phyloP scores from a whole-genome alignment of 2,113 vertebrate genomes.

The Oncorhynchus kisutch region DNA sequence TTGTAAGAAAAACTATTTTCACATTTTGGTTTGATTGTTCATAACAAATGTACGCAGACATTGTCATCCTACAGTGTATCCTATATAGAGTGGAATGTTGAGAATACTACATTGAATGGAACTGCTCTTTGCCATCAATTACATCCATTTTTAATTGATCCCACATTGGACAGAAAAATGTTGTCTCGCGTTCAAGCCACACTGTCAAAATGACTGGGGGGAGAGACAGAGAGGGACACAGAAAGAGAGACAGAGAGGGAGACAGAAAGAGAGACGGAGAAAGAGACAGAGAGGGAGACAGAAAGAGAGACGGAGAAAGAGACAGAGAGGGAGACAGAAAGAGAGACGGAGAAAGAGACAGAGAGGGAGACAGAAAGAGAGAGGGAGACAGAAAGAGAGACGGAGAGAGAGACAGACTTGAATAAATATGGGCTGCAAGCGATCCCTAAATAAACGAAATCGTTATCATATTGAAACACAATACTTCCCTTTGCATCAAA shows the following conservation, averaged over 20 bases:
- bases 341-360: conserved; percentile 19
- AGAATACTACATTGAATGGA: conserved; percentile 43
- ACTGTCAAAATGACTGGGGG: conserved; percentile 56
- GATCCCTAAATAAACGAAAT: conserved; percentile 32
- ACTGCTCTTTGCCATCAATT: conserved; percentile 59
- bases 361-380: conserved; percentile 1
- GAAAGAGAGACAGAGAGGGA: conserved; percentile 4
- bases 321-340: conserved; percentile 16
- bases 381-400: conserved; percentile 14
- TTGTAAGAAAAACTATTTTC: not conserved
- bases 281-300: conserved; percentile 19
- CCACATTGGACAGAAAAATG: conserved; percentile 64
- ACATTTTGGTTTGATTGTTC: conserved; percentile 24
- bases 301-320: conserved; percentile 12
- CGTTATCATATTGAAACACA: conserved; percentile 21
- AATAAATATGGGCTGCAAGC: conserved; percentile 26
- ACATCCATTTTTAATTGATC: conserved; percentile 67
- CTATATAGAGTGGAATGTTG: conserved; percentile 36
- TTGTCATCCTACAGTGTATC: conserved; percentile 8
- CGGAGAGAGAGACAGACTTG: conserved; percentile 21
- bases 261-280: conserved; percentile 11
- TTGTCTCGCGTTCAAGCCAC: conserved; percentile 65
- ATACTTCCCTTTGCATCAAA: not conserved
- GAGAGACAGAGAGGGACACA: not conserved
- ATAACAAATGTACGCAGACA: conserved; percentile 16